Evolutionary conservation across 1,140 invertebrate genomes (phyloP), one percentile per base, ranked within the genome.

Genomic region (Solenopsis fugax): DNA sequence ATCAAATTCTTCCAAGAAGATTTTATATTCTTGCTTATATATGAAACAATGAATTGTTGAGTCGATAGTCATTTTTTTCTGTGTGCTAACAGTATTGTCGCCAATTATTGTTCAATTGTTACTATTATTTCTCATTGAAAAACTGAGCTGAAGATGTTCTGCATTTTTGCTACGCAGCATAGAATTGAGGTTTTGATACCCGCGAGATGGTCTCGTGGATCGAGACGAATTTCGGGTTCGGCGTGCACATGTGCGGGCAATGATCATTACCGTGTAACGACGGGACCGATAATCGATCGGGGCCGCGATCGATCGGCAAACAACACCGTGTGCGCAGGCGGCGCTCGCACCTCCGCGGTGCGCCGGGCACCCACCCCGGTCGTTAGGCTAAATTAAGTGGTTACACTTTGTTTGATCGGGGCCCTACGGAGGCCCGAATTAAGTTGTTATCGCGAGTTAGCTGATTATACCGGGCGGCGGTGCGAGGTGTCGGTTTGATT

Each of bases 371-470:
- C 82, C 89, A 80, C 54, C 72, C 87, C 58, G 86, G 60, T 90
- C 89, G 87, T 93, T 93, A 92, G 84, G 64, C 73, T 81, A 88
- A 92, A 94, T 93, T 92, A 90, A 94, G 91, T 91, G 90, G 91
- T 94, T 93, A 93, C 90, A 90, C 85, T 93, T 94, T 94, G 93
- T 94, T 94, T 94, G 93, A 94, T 94, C 93, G 92, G 88, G 75
- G 52, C 73, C 86, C 65, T 81, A 92, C 91, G 85, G 87, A 93
- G 91, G 92, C 90, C 90, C 87, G 90, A 94, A 94, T 94, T 94
- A 94, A 93, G 94, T 94, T 93, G 93, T 94, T 94, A 94, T 91
- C 90, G 90, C 84, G 90, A 93, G 93, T 94, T 94, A 93, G 93
- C 92, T 93, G 94, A 94, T 94, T 91, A 90, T 88, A 90, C 90